A percentile compares a stretch with the other conserved stretches of the same genome.
Evolutionary conservation across 2,888 invertebrate species (phyloP).

Genomic region (Oligia strigilis): DNA sequence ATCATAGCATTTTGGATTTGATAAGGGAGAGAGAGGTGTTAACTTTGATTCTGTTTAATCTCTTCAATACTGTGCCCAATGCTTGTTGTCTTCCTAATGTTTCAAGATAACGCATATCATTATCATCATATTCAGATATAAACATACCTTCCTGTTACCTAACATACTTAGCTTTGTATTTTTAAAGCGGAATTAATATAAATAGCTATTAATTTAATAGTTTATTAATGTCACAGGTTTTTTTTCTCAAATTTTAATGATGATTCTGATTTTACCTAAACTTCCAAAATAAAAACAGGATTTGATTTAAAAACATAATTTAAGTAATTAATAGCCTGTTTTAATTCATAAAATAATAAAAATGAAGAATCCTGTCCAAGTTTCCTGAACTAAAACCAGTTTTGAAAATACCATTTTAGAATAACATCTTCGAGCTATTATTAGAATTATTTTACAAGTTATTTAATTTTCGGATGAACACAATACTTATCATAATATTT

Average conservation of each 20-base stretch:
- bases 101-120: neutral
- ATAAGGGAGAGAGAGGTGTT: neutral
- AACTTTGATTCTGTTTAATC: neutral
- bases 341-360: slow-evolving; percentile 4
- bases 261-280: neutral
- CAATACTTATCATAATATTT: neutral
- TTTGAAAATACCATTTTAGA: slow-evolving; percentile 20
- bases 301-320: slow-evolving; percentile 7
- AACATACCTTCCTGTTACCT: neutral
- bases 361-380: slow-evolving; percentile 22
- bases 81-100: neutral
- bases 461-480: slow-evolving; percentile 1
- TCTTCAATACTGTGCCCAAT: neutral
- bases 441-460: slow-evolving; percentile 7
- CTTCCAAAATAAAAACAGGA: slow-evolving; percentile 6
- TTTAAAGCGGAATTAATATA: neutral
- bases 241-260: neutral
- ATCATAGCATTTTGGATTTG: slow-evolving; percentile 25
- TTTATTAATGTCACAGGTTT: neutral
- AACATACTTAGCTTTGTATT: neutral
- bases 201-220: neutral
- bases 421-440: slow-evolving; percentile 21
- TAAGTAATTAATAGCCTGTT: slow-evolving; percentile 24
- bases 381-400: slow-evolving; percentile 48
- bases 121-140: neutral